Evolutionary conservation across 2,888 invertebrate genomes (phyloP).

Genomic region (Xiphydria camelus): DNA sequence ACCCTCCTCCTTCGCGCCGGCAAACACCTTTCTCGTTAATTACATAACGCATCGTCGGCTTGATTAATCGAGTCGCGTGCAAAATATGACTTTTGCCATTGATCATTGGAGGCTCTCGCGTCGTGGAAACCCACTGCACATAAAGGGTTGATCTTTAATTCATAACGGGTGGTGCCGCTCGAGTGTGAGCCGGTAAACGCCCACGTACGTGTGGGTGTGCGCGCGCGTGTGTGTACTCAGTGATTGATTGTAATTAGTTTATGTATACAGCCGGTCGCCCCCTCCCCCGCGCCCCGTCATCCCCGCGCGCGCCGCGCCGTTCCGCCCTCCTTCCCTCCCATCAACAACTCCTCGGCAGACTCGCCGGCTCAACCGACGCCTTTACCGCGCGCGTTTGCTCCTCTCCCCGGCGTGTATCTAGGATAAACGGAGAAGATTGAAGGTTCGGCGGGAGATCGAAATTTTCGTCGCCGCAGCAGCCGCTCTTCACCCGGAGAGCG

Average conservation of each 20-base stretch:
- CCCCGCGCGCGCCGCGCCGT: neutral
- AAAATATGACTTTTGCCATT: slow-evolving; percentile 36
- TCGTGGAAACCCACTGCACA: slow-evolving; percentile 32
- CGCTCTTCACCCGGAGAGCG: neutral
- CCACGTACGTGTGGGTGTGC: slow-evolving; percentile 27
- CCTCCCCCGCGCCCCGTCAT: neutral
- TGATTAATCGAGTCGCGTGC: slow-evolving; percentile 33
- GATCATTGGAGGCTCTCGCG: slow-evolving; percentile 28
- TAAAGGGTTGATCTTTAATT: slow-evolving; percentile 45
- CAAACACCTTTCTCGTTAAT: slow-evolving; percentile 23
- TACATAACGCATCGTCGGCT: slow-evolving; percentile 28
- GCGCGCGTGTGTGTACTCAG: slow-evolving; percentile 21
- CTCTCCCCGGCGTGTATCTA: neutral
- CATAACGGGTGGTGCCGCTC: slow-evolving; percentile 35
- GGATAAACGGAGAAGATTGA: slow-evolving; percentile 4
- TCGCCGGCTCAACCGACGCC: slow-evolving; percentile 2
- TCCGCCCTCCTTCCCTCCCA: slow-evolving; percentile 4
- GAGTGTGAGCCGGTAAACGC: slow-evolving; percentile 22
- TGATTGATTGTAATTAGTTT: slow-evolving; percentile 48
- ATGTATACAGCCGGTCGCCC: slow-evolving; percentile 25
- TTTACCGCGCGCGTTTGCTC: no score
- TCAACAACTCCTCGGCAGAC: slow-evolving; percentile 12
- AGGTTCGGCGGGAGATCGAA: no score
- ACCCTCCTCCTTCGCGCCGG: no score
- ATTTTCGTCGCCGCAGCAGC: neutral